Conservation (phyloP, 2,797 vertebrate genomes). For the Etheostoma perlongum region DNA sequence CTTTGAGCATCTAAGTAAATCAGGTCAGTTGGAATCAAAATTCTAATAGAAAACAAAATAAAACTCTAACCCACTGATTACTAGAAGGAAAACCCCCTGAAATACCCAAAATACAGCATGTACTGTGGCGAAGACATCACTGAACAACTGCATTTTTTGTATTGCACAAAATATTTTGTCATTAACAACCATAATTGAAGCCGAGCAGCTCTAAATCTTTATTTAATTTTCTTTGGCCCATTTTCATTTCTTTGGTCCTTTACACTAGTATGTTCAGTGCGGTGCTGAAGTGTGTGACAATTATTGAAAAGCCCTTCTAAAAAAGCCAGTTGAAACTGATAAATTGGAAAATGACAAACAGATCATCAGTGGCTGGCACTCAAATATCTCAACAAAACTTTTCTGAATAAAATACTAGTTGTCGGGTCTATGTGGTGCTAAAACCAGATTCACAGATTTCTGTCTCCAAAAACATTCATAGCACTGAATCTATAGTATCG, state of each 20-base stretch:
- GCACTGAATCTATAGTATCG: conserved; percentile 28
- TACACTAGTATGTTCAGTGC: background rate
- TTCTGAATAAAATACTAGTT: conserved; percentile 15
- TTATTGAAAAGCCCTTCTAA: conserved; percentile 29
- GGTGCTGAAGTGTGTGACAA: background rate
- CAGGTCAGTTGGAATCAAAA: conserved; percentile 33
- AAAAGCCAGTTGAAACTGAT: conserved; percentile 14
- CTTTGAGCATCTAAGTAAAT: conserved; percentile 31
- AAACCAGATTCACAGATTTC: conserved; percentile 40
- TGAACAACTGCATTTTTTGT: conserved; percentile 42
- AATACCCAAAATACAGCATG: conserved; percentile 17
- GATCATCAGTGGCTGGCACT: conserved; percentile 13
- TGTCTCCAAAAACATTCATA: conserved; percentile 12
- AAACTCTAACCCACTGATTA: conserved; percentile 16
- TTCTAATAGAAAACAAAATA: conserved; percentile 24
- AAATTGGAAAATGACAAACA: conserved; percentile 27
- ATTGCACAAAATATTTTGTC: conserved; percentile 79
- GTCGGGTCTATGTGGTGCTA: background rate
- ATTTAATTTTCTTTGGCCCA: conserved; percentile 48
- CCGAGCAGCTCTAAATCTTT: conserved; percentile 26
- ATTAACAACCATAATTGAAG: conserved; percentile 43
- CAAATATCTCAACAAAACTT: conserved; percentile 12
- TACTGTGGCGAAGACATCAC: conserved; percentile 29
- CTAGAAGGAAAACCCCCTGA: conserved; percentile 16
- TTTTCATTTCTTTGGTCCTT: conserved; percentile 66